Evolutionary conservation across 2,888 invertebrate species (phyloP).

Genomic region (Pseudococcus jackbeardsleyi): DNA sequence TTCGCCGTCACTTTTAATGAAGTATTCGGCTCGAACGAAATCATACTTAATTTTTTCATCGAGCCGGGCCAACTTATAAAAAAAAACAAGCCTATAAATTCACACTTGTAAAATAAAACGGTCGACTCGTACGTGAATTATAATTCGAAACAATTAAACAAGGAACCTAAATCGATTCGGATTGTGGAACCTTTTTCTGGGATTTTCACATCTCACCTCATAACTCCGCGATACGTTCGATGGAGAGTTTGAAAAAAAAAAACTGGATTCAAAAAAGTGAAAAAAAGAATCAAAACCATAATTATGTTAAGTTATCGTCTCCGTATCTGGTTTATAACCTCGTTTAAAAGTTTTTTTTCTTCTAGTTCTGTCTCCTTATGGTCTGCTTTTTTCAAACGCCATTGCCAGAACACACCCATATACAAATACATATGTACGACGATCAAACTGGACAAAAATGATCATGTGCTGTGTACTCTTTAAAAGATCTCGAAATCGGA

Average conservation of each 20-base stretch:
- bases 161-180: neutral
- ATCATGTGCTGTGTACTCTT: neutral
- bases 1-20: neutral
- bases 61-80: no score
- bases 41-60: no score
- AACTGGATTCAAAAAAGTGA: neutral
- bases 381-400: neutral
- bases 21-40: no score
- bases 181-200: neutral
- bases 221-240: neutral
- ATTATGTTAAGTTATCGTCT: neutral
- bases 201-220: neutral
- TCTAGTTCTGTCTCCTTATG: neutral
- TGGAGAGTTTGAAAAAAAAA: neutral
- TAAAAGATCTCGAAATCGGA: neutral
- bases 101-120: neutral
- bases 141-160: neutral
- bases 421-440: neutral
- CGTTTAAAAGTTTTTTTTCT: neutral
- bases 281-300: neutral
- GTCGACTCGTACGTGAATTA: no score
- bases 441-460: neutral
- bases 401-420: neutral
- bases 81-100: neutral
- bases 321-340: neutral